Evolutionary conservation across 2,113 vertebrate genomes (phyloP).

Genomic region (Gymnobelideus leadbeateri): DNA sequence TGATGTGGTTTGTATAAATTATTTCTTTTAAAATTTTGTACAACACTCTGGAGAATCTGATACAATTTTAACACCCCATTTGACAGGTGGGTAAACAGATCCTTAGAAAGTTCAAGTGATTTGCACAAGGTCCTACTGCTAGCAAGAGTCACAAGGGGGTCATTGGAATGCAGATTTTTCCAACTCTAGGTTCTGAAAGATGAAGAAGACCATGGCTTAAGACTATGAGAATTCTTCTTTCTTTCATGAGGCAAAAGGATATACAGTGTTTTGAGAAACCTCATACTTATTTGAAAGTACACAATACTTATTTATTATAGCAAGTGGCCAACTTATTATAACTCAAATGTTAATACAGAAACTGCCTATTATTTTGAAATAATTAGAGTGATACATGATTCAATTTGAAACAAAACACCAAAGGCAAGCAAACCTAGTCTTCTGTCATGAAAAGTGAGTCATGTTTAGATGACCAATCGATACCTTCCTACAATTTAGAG

Average conservation of each 20-base stretch:
- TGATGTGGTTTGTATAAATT: neutral
- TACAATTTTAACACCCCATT: neutral
- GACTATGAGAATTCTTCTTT: slow-evolving; percentile 40
- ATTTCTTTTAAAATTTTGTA: neutral
- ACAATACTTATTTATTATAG: neutral
- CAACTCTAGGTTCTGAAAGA: neutral
- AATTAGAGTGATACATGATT: neutral
- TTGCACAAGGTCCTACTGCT: neutral
- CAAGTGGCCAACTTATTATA: neutral
- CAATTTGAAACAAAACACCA: neutral
- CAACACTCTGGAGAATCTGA: neutral
- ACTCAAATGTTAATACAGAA: slow-evolving; percentile 12
- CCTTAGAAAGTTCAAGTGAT: neutral
- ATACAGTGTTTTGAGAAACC: neutral
- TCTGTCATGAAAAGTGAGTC: neutral
- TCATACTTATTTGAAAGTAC: neutral
- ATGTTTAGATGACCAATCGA: neutral
- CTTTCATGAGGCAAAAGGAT: neutral
- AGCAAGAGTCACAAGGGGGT: neutral
- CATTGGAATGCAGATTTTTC: neutral
- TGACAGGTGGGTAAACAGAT: neutral
- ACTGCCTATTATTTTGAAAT: neutral
- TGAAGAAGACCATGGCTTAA: neutral
- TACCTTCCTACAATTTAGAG: slow-evolving; percentile 5
- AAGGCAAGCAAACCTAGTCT: neutral